These are phyloP conservation scores for Indicator indicator DNA, from an alignment of 2,113 vertebrate genomes.

Conservation along the genomic window DNA sequence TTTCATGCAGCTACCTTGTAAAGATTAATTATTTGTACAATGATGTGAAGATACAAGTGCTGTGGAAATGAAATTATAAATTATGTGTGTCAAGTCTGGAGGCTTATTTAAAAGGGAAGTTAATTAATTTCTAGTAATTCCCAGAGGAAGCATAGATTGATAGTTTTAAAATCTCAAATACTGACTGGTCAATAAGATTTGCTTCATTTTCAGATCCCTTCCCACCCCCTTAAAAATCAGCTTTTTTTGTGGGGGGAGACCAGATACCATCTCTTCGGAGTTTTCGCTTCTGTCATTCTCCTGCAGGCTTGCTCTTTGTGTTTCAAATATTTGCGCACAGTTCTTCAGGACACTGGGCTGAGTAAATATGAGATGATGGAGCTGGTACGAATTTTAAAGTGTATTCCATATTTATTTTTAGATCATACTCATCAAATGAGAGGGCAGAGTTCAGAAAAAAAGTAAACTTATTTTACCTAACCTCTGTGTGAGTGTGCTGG, in stretches of 20 bases:
- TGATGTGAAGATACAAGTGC: not conserved
- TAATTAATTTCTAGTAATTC: constrained; percentile 28
- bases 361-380: not conserved
- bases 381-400: not conserved
- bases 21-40: constrained; percentile 7
- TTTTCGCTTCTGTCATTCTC: not conserved
- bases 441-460: not conserved
- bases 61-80: not conserved
- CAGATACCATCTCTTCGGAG: no score
- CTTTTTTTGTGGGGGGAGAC: not conserved
- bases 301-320: not conserved
- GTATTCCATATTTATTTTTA: not conserved
- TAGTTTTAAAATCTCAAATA: not conserved
- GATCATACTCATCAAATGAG: not conserved
- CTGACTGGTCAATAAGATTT: not conserved
- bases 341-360: not conserved
- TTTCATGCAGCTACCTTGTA: not conserved
- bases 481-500: not conserved
- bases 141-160: not conserved
- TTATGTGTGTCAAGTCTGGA: not conserved
- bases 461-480: not conserved
- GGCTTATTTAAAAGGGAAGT: not conserved
- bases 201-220: not conserved
- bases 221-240: not conserved
- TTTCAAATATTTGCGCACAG: not conserved